Evolutionary conservation across 2,888 invertebrate species (phyloP).

Genomic region (Chymomyza procnemis): DNA sequence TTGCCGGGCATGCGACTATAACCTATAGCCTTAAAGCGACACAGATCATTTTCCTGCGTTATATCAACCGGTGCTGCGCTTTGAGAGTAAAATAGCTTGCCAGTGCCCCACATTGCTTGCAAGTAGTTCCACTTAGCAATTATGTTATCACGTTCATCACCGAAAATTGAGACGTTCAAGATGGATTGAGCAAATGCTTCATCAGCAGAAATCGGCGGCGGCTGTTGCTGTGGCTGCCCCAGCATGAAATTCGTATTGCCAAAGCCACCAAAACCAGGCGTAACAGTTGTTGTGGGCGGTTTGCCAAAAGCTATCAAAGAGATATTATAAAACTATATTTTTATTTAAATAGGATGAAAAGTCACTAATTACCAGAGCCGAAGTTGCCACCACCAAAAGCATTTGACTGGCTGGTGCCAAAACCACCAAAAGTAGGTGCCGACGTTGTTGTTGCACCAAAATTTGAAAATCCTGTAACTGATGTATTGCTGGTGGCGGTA

Average conservation of each 20-base stretch:
- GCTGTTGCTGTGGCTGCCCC: conserved; percentile 79
- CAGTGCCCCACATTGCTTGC: conserved; percentile 83
- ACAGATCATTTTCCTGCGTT: conserved; percentile 92
- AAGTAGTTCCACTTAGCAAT: conserved; percentile 96
- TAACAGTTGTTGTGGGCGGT: conserved; percentile 72
- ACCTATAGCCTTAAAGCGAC: conserved; percentile 95
- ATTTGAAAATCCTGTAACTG: conserved; percentile 62
- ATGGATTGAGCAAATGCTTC: conserved; percentile 87
- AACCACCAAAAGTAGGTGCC: conserved; percentile 78
- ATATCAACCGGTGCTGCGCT: conserved; percentile 88
- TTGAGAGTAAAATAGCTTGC: conserved; percentile 88
- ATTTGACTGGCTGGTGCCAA: conserved; percentile 75
- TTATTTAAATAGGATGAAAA: conserved; percentile 49
- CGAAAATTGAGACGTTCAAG: conserved; percentile 90
- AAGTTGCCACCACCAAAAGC: conserved; percentile 44
- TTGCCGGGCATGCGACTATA: conserved; percentile 92
- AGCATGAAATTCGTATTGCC: conserved; percentile 79
- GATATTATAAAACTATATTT: background rate
- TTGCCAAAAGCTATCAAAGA: conserved; percentile 74
- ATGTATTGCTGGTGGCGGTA: conserved; percentile 47
- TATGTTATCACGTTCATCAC: conserved; percentile 96
- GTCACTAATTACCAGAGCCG: conserved; percentile 40
- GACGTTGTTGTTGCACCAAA: conserved; percentile 77
- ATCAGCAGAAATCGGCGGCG: conserved; percentile 80
- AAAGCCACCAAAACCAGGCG: conserved; percentile 80